Evolutionary conservation across 2,888 invertebrate genomes (phyloP).

Genomic region (Callosobruchus maculatus): DNA sequence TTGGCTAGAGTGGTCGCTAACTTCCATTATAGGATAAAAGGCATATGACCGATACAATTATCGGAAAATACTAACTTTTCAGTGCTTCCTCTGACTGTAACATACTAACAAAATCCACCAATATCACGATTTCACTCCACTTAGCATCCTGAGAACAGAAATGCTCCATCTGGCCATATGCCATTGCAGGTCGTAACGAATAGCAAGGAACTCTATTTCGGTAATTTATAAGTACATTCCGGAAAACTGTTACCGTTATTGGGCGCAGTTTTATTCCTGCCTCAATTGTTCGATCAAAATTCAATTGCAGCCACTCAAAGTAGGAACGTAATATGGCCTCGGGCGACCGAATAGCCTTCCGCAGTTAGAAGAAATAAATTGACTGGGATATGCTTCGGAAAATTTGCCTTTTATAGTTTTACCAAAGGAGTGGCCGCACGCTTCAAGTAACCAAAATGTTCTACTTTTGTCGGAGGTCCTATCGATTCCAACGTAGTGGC

Average conservation of each 20-base stretch:
- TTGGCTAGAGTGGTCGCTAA: too few species aligned
- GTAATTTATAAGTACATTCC: neutral
- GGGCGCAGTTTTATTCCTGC: neutral
- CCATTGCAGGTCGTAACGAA: neutral
- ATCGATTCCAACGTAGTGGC: too few species aligned
- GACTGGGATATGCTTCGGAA: neutral
- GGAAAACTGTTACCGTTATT: constrained; percentile 1
- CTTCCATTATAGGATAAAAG: too few species aligned
- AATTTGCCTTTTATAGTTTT: neutral
- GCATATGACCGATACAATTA: too few species aligned
- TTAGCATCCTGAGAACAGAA: neutral
- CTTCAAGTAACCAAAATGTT: neutral
- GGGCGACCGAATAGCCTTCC: neutral
- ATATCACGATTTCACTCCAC: neutral
- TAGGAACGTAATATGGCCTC: neutral
- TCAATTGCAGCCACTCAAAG: neutral
- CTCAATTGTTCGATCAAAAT: constrained; percentile 1
- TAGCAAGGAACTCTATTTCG: neutral
- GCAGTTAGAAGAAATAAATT: neutral
- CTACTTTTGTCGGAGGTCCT: too few species aligned
- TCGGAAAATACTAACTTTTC: too few species aligned
- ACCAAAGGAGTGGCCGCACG: neutral
- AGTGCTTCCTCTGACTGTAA: too few species aligned
- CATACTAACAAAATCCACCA: too few species aligned
- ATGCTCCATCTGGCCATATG: neutral